These are phyloP conservation scores for Glomeris maerens DNA, from an alignment of 1,140 invertebrate genomes.

Conservation along the genomic window DNA sequence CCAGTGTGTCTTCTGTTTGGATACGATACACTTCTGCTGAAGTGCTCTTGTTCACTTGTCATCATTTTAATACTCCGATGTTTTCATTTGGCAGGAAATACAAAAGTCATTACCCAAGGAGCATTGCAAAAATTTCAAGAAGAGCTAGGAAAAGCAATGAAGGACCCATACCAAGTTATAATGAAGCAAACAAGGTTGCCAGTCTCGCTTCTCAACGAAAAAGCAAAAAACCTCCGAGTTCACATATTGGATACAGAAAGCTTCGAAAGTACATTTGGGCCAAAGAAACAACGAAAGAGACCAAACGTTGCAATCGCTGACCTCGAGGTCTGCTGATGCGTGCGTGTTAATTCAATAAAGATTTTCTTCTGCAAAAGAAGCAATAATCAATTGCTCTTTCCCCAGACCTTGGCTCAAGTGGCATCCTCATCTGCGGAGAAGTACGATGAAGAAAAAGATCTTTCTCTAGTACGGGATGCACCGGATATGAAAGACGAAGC, in stretches of 20 bases:
- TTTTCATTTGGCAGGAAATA: constrained; percentile 35
- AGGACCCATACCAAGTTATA: constrained; percentile 93
- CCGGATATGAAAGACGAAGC: constrained; percentile 51
- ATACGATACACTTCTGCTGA: too few species aligned
- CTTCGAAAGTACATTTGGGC: constrained; percentile 87
- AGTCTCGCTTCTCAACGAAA: constrained; percentile 86
- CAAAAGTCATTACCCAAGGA: constrained; percentile 66
- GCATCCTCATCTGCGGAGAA: constrained; percentile 52
- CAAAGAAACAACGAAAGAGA: constrained; percentile 79
- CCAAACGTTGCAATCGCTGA: constrained; percentile 59
- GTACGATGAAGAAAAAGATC: constrained; percentile 66
- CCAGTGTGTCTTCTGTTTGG: too few species aligned
- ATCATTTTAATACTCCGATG: not conserved
- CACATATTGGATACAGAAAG: constrained; percentile 92
- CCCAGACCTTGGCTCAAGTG: constrained; percentile 45
- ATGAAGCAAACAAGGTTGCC: constrained; percentile 93
- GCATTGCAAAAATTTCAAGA: constrained; percentile 94
- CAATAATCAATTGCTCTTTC: constrained; percentile 4
- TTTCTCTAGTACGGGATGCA: constrained; percentile 57
- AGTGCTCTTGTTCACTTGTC: constrained; percentile 34
- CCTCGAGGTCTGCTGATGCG: constrained; percentile 32
- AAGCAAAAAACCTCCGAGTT: constrained; percentile 71
- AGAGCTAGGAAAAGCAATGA: constrained; percentile 81
- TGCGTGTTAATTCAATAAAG: constrained; percentile 44
- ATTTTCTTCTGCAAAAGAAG: not conserved